These are phyloP conservation scores for Fragariocoptes setiger DNA, from an alignment of 1,140 invertebrate genomes.

Conservation along the genomic window DNA sequence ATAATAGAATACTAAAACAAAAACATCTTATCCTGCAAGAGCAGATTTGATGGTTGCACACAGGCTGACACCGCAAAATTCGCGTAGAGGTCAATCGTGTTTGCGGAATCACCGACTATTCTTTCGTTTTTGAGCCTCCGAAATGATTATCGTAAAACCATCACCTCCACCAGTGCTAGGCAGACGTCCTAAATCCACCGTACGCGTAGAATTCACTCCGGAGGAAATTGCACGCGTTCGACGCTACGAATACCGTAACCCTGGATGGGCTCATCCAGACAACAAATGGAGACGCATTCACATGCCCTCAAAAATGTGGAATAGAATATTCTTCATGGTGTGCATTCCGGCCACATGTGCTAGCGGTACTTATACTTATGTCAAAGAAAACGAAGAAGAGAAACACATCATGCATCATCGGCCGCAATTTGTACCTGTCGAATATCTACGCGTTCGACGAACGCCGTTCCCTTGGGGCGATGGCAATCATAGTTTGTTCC, in stretches of 20 bases:
- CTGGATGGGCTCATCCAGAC: not conserved
- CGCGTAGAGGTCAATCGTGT: no score
- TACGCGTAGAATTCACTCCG: no score
- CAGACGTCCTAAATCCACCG: no score
- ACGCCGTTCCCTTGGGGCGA: slow-evolving; percentile 60
- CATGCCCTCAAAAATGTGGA: slow-evolving; percentile 28
- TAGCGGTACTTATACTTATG: slow-evolving; percentile 32
- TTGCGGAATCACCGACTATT: no score
- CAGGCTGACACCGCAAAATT: no score
- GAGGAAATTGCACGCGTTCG: not conserved
- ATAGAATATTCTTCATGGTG: slow-evolving; percentile 32
- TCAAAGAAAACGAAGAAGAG: slow-evolving; percentile 25
- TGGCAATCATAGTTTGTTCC: slow-evolving; percentile 45
- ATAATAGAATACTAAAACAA: no score
- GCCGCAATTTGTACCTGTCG: slow-evolving; percentile 32
- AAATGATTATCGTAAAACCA: no score
- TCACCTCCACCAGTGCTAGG: no score
- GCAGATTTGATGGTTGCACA: no score
- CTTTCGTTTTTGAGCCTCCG: no score
- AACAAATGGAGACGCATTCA: slow-evolving; percentile 1
- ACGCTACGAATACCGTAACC: not conserved
- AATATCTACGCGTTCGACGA: slow-evolving; percentile 32
- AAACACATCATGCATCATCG: slow-evolving; percentile 14
- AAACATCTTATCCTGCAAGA: no score
- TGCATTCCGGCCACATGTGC: slow-evolving; percentile 32